phyloP scores from a whole-genome alignment of 2,113 vertebrate species.

The Mesoclemmys tuberculata region DNA sequence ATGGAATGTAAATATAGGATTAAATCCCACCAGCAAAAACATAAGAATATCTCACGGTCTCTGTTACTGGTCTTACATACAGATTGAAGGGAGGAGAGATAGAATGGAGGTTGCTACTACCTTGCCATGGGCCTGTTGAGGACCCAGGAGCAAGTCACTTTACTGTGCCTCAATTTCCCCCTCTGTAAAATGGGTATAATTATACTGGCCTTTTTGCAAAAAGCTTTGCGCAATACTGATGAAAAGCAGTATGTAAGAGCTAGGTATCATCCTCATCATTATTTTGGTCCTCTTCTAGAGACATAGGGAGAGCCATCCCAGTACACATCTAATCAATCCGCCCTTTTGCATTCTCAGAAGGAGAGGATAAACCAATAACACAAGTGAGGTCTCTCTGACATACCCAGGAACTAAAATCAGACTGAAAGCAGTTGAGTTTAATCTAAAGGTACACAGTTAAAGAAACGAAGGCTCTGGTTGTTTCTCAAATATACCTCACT shows the following conservation, averaged over 20 bases:
- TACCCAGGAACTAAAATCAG: neutral
- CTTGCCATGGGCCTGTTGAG: too few relatives aligned
- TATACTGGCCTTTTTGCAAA: too few relatives aligned
- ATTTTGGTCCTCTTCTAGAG: accelerated
- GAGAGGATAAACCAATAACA: neutral
- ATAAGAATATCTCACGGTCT: neutral
- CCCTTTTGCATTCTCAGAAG: neutral
- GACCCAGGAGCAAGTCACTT: too few relatives aligned
- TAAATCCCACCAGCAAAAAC: accelerated
- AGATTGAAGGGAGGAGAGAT: accelerated
- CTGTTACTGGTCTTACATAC: accelerated
- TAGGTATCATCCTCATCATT: too few relatives aligned
- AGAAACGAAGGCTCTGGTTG: neutral
- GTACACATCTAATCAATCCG: neutral
- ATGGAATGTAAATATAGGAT: neutral
- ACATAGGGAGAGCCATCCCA: neutral
- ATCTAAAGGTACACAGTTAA: neutral
- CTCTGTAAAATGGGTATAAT: too few relatives aligned
- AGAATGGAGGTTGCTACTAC: neutral
- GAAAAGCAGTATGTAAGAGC: too few relatives aligned
- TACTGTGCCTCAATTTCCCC: too few relatives aligned
- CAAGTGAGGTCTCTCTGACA: neutral
- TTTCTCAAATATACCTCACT: neutral
- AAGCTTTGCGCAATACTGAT: too few relatives aligned
- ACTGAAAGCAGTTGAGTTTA: neutral